phyloP scores from a whole-genome alignment of 2,113 vertebrate genomes.

The Hyaena hyaena region DNA sequence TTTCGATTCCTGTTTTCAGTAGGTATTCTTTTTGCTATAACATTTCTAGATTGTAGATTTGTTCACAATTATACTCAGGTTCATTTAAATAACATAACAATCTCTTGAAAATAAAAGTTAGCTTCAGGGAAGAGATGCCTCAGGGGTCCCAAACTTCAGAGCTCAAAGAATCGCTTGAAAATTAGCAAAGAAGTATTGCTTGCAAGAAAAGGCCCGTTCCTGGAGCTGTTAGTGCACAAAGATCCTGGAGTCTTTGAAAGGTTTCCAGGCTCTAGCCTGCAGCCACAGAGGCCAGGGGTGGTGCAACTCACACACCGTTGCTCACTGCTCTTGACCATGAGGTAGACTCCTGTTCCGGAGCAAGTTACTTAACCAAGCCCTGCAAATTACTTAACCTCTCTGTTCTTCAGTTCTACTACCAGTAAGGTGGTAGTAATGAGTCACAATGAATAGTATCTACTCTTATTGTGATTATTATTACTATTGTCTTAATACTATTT shows the following conservation, averaged over 20 bases:
- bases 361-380: neutral
- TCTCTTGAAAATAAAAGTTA: neutral
- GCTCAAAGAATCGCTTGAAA: neutral
- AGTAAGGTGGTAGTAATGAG: too few relatives aligned
- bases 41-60: neutral
- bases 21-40: neutral
- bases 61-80: neutral
- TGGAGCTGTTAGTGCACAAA: accelerated
- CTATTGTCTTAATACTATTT: too few relatives aligned
- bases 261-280: accelerated
- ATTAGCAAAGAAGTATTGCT: neutral
- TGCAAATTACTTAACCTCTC: neutral
- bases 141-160: neutral
- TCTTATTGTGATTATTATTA: neutral
- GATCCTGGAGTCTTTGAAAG: accelerated
- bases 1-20: too few relatives aligned
- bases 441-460: neutral
- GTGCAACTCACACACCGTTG: neutral
- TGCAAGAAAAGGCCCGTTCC: too few relatives aligned
- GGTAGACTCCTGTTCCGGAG: neutral
- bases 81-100: neutral
- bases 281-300: accelerated
- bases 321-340: too few relatives aligned
- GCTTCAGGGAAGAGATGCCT: too few relatives aligned
- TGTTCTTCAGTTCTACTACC: neutral